Base-by-base conservation (phyloP, 2,888 invertebrate genomes). In the Subacronicta megacephala region DNA sequence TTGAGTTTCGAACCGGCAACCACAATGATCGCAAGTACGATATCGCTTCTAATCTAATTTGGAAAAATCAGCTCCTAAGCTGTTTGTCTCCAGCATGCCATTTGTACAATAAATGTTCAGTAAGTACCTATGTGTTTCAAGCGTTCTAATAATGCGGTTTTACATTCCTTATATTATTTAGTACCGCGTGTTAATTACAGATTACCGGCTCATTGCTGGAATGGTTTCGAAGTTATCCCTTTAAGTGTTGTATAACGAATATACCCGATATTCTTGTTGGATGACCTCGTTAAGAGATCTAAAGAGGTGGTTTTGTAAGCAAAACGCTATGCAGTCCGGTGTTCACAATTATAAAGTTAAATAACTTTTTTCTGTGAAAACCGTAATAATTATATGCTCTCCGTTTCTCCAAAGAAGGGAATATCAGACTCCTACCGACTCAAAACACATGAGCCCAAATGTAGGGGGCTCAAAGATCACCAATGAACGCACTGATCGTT, bases 181-280 rank as follows among this genome's bases (percentile, higher is more conserved):
- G 9, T 31, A 40, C 37, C 15, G 15, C 23, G 29, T 37, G 13
- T 58, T 68, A 55, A 63, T 62, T 68, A 55, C 18, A 16, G 47
- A 46, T 40, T 17, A 36, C 35, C 16, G 31, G 7, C 20, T 15
- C 31, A 58, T 55, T 26, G 1, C 36, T 20, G 36, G 33, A 40
- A 59, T 55, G 15, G 20, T 63, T 52, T 50, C 33, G 15, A 15
- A 38, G 17, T 29, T 52, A 55, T 55, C 68, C 58, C 58, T 57
- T 52, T 33, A 54, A 42, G 36, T 46, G 37, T 56, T 45, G 42
- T 55, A 45, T 33, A 45, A 49, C 3, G n/a, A 52, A 55, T 41
- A 58, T 54, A 55, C 29, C 18, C n/a, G 17, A 49, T 43, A 45
- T 44, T 51, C 35, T 38, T 12, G 45, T 20, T 10, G 17, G 12